These are phyloP conservation scores for Percopsis transmontana DNA, from an alignment of 2,113 vertebrate genomes.

Conservation along the genomic window DNA sequence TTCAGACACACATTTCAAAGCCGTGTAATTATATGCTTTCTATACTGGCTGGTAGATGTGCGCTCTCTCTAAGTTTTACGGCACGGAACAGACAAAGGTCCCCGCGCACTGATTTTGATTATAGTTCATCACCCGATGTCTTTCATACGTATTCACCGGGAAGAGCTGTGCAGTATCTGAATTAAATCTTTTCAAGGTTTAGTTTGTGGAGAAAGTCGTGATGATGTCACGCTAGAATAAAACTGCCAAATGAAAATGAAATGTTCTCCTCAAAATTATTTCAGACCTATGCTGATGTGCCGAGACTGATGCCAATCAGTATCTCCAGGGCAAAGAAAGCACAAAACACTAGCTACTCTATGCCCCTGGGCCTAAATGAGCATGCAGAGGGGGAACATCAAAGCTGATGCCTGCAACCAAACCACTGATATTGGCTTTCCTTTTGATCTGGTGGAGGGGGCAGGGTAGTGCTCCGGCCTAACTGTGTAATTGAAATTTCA, in stretches of 20 bases:
- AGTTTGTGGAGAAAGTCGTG: constrained; percentile 8
- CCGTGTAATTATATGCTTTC: constrained; percentile 62
- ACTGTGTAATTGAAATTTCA: constrained; percentile 69
- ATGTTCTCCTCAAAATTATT: not conserved
- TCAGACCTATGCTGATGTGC: not conserved
- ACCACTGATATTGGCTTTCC: constrained; percentile 71
- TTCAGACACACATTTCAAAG: constrained; percentile 34
- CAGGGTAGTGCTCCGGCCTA: constrained; percentile 46
- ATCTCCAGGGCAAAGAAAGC: constrained; percentile 17
- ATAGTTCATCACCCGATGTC: constrained; percentile 27
- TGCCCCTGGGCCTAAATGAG: constrained; percentile 60
- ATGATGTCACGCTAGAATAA: not conserved
- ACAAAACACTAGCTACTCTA: constrained; percentile 46
- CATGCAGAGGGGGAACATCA: constrained; percentile 68
- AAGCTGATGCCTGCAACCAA: constrained; percentile 73
- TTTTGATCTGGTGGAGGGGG: constrained; percentile 77
- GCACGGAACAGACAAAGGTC: constrained; percentile 44
- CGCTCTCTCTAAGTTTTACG: constrained; percentile 17
- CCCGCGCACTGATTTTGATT: constrained; percentile 49
- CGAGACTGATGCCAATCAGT: constrained; percentile 30
- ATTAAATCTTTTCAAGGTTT: not conserved
- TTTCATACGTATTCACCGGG: constrained; percentile 9
- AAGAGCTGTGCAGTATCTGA: constrained; percentile 1
- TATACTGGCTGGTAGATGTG: constrained; percentile 23
- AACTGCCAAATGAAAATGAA: not conserved